These are phyloP conservation scores for Campylorhamphus procurvoides DNA, from an alignment of 2,113 vertebrate genomes.

Conservation along the genomic window DNA sequence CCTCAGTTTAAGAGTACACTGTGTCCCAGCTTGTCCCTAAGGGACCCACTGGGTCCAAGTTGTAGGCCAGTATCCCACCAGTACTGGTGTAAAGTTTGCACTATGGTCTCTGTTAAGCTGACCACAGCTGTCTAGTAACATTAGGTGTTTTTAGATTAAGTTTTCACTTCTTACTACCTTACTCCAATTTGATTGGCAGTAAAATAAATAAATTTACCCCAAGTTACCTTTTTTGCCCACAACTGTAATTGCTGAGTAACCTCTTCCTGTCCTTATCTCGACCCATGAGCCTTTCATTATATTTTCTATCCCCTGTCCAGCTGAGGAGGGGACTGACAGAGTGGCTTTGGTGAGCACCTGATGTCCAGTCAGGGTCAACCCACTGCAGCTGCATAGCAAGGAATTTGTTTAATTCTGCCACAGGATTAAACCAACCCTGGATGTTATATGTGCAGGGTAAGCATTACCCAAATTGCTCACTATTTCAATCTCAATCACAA, in stretches of 20 bases:
- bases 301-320: neutral
- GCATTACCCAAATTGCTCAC: neutral
- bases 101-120: neutral
- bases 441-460: neutral
- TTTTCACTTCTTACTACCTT: neutral
- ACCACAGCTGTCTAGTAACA: neutral
- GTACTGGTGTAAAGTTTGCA: neutral
- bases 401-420: neutral
- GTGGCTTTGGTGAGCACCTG: neutral
- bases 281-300: neutral
- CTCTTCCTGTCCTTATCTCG: neutral
- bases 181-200: neutral
- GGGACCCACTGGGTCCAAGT: rapidly evolving
- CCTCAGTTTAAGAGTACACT: neutral
- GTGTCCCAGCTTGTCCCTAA: neutral
- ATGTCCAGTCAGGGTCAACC: neutral
- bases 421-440: neutral
- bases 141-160: neutral
- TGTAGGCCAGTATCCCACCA: neutral
- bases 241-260: neutral
- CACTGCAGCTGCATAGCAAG: neutral
- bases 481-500: neutral
- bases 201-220: neutral
- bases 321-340: neutral
- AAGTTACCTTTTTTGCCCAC: neutral